Percentiles rank a stretch among this genome's conserved stretches.
Conservation (phyloP, 2,888 invertebrate genomes). For the Branchipolynoe longqiensis region DNA sequence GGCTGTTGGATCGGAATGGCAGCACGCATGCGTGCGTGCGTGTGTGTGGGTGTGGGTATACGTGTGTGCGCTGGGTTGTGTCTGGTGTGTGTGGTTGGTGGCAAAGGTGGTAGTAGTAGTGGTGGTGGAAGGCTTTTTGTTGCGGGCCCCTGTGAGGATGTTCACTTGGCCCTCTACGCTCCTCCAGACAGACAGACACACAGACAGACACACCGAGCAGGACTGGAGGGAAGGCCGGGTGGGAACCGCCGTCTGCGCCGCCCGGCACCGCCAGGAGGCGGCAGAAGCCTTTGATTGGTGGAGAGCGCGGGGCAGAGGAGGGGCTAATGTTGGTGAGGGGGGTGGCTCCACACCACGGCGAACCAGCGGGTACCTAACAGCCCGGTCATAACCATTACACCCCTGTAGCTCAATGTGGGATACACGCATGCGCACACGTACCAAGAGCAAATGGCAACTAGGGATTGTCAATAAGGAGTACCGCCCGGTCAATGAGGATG, state of each 20-base stretch:
- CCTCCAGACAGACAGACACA: conserved; percentile 12
- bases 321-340: conserved; percentile 12
- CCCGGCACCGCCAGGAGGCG: not conserved
- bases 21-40: not conserved
- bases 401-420: no score
- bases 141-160: no score
- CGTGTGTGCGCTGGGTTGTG: not conserved
- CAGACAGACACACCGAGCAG: not conserved
- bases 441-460: no score
- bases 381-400: no score
- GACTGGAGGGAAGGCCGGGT: conserved; percentile 12
- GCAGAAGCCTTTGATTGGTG: not conserved
- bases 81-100: not conserved
- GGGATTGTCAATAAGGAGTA: no score
- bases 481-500: no score
- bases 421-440: no score
- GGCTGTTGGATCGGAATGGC: not conserved
- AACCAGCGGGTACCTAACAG: no score
- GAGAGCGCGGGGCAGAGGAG: not conserved
- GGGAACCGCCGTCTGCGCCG: not conserved
- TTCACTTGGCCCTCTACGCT: conserved; percentile 4
- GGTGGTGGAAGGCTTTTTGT: not conserved
- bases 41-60: not conserved
- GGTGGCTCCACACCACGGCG: not conserved
- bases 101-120: not conserved